These are phyloP conservation scores for Hyperoplus immaculatus DNA, from an alignment of 2,797 vertebrate genomes.

Conservation along the genomic window DNA sequence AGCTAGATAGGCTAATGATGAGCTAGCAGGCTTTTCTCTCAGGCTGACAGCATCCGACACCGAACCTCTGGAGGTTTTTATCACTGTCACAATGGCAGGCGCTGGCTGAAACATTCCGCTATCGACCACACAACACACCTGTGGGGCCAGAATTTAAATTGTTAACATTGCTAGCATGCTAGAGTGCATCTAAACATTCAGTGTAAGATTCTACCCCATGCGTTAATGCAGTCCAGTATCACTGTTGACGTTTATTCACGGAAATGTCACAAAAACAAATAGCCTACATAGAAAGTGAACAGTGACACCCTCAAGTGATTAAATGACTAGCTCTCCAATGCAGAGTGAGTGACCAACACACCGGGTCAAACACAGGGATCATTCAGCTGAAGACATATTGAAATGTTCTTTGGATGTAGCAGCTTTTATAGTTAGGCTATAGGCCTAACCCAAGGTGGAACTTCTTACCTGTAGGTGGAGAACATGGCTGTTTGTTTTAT, in stretches of 20 bases:
- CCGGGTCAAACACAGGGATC: neutral
- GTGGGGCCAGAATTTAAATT: slow-evolving; percentile 30
- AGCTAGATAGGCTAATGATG: neutral
- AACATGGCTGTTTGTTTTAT: neutral
- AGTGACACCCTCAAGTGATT: neutral
- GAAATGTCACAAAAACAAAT: neutral
- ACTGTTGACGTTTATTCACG: neutral
- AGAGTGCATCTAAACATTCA: neutral
- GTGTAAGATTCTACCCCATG: neutral
- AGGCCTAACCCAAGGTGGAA: neutral
- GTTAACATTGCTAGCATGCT: neutral
- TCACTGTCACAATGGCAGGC: too few species aligned
- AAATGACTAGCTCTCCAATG: neutral
- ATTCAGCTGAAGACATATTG: neutral
- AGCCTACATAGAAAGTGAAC: neutral
- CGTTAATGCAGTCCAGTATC: too few species aligned
- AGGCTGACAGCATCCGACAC: slow-evolving; percentile 10
- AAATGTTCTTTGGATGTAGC: neutral
- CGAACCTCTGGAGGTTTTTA: neutral
- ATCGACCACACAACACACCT: slow-evolving; percentile 36
- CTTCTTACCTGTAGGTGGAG: neutral
- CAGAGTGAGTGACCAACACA: neutral
- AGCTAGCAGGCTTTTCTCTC: slow-evolving; percentile 12
- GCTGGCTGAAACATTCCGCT: neutral
- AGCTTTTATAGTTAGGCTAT: neutral